phyloP scores from a whole-genome alignment of 2,888 invertebrate species.

The Tipula confusa region DNA sequence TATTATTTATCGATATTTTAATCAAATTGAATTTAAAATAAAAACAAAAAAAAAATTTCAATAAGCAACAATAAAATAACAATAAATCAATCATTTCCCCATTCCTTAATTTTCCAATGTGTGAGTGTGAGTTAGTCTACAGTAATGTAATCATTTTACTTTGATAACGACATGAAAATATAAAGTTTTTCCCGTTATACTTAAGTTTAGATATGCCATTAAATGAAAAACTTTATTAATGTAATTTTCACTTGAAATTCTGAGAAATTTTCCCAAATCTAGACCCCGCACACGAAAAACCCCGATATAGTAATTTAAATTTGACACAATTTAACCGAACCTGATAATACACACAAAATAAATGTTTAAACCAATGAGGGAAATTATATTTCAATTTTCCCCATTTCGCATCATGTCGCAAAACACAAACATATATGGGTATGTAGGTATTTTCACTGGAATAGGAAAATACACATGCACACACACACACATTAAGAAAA shows the following conservation, averaged over 20 bases:
- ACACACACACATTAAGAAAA: neutral
- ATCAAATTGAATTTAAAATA: neutral
- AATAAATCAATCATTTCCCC: neutral
- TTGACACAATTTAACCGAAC: neutral
- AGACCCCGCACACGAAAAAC: too few relatives aligned
- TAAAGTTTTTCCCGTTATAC: neutral
- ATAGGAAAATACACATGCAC: neutral
- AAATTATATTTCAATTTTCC: neutral
- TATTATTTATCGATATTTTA: neutral
- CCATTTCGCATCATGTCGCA: neutral
- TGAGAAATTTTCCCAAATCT: neutral
- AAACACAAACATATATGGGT: neutral
- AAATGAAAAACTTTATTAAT: neutral
- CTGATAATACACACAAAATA: neutral
- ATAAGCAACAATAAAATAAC: neutral
- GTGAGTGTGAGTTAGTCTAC: neutral
- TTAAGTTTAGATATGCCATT: neutral
- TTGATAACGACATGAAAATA: neutral
- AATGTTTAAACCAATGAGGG: neutral
- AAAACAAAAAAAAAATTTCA: neutral
- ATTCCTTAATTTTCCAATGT: neutral
- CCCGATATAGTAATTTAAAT: neutral
- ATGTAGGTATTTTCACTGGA: neutral
- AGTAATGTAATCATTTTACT: neutral
- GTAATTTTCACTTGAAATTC: neutral